Evolutionary conservation across 2,113 vertebrate species (phyloP).

Genomic region (Daboia siamensis): DNA sequence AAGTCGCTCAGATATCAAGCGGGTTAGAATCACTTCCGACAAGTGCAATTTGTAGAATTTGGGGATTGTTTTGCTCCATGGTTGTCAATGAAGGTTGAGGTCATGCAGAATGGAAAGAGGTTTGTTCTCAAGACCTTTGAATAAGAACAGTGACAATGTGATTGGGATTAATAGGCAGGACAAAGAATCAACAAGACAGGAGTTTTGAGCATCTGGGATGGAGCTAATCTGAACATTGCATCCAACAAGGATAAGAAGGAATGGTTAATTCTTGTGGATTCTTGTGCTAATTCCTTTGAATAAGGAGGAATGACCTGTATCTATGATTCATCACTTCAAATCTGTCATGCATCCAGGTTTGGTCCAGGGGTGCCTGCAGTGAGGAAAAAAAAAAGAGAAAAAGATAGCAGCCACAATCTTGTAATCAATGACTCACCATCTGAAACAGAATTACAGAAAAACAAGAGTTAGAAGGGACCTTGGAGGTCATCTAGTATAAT

Average conservation of each 20-base stretch:
- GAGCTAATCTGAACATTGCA: background rate
- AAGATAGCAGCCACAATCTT: background rate
- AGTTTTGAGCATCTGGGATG: background rate
- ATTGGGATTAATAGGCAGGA: background rate
- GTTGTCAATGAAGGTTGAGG: background rate
- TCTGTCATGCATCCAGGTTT: too few species aligned
- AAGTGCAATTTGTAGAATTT: background rate
- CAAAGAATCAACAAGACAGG: background rate
- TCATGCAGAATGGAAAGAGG: background rate
- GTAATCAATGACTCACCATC: background rate
- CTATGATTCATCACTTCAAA: background rate
- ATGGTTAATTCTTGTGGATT: background rate
- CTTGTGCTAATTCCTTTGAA: background rate
- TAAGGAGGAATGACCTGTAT: background rate
- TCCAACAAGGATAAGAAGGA: background rate
- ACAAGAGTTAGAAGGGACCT: background rate
- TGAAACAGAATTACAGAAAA: background rate
- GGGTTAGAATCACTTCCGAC: background rate
- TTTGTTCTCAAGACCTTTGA: conserved; percentile 25
- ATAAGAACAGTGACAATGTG: background rate
- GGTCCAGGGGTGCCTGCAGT: background rate
- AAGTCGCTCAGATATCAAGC: background rate
- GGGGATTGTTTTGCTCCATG: background rate
- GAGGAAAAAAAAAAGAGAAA: background rate
- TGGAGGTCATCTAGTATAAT: background rate